Conservation (phyloP, 2,113 vertebrate species). For the Micronycteris hirsuta region DNA sequence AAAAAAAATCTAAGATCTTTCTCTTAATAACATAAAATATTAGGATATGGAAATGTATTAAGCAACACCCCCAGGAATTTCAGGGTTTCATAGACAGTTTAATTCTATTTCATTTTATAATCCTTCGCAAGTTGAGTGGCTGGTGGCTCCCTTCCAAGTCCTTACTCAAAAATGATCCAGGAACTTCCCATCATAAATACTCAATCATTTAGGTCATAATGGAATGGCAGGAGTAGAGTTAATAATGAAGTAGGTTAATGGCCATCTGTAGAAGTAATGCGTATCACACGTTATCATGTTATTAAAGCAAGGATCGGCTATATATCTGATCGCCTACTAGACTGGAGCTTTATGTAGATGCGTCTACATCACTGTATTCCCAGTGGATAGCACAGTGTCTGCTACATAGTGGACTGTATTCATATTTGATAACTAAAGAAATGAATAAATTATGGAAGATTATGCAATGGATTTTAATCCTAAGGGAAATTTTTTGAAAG, state of each 20-base stretch:
- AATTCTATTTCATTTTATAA: background rate
- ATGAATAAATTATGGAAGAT: background rate
- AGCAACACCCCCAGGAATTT: background rate
- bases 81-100: background rate
- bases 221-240: background rate
- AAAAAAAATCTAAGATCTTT: background rate
- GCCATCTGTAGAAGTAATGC: background rate
- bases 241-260: background rate
- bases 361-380: background rate
- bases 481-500: background rate
- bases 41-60: background rate
- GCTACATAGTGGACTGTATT: background rate
- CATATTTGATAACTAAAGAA: background rate
- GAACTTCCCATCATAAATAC: background rate
- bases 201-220: background rate
- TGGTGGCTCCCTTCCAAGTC: background rate
- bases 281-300: background rate
- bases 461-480: background rate
- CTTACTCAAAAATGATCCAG: background rate
- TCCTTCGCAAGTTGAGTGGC: accelerated
- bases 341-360: background rate
- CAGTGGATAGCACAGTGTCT: background rate
- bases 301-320: background rate
- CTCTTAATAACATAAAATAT: background rate
- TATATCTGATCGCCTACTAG: background rate